Conservation (phyloP, 2,797 vertebrate species). For the Threskiornis aethiopicus region DNA sequence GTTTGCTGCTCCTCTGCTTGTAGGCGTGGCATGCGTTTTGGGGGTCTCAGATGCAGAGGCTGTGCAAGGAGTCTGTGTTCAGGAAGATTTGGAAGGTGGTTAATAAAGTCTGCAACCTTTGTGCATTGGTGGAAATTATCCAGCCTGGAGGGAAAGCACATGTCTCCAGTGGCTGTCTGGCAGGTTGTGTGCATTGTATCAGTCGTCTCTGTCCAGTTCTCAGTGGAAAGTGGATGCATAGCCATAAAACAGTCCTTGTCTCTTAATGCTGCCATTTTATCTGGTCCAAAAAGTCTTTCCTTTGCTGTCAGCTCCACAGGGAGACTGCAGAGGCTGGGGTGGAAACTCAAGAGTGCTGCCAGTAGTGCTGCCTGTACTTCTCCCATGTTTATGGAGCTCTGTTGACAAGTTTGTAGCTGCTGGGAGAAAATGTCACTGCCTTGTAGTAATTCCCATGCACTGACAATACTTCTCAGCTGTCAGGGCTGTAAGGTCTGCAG, state of each 20-base stretch:
- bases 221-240: constrained; percentile 17
- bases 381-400: background rate
- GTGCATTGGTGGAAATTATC: background rate
- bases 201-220: background rate
- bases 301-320: constrained; percentile 33
- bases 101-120: background rate
- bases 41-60: background rate
- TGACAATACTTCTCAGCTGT: background rate
- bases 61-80: background rate
- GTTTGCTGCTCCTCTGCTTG: background rate
- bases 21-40: fast-evolving
- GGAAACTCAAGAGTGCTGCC: constrained; percentile 35
- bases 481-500: background rate
- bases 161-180: constrained; percentile 34
- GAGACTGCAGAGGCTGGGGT: background rate
- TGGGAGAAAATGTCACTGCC: background rate
- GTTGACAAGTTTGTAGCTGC: background rate
- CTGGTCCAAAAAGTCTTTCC: constrained; percentile 28
- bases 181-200: background rate
- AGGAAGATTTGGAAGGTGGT: background rate
- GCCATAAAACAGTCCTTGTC: constrained; percentile 40
- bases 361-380: background rate
- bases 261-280: constrained; percentile 29
- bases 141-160: background rate
- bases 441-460: background rate